These are phyloP conservation scores for Podarcis muralis DNA, from an alignment of 2,113 vertebrate genomes.

Conservation along the genomic window DNA sequence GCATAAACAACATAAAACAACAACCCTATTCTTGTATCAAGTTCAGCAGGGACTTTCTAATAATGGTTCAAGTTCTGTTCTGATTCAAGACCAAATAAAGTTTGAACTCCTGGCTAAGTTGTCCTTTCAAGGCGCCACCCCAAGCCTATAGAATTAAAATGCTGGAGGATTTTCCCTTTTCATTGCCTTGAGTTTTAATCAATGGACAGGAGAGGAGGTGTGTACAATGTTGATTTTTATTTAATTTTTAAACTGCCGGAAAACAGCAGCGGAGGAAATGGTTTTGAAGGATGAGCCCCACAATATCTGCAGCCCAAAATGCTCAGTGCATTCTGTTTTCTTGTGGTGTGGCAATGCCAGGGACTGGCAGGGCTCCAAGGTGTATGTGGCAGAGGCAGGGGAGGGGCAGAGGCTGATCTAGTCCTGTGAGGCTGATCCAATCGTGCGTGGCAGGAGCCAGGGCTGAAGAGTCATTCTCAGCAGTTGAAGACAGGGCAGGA, in stretches of 20 bases:
- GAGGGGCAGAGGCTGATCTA: no score
- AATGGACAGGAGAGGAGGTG: background rate
- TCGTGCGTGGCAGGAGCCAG: no score
- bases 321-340: slow-evolving; percentile 8
- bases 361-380: no score
- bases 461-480: no score
- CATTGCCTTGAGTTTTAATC: slow-evolving; percentile 29
- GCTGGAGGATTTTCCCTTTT: slow-evolving; percentile 21
- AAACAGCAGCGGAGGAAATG: slow-evolving; percentile 18
- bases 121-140: background rate
- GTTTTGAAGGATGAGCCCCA: slow-evolving; percentile 11
- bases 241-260: slow-evolving; percentile 9
- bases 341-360: background rate
- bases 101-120: background rate
- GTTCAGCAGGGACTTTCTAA: background rate
- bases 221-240: background rate
- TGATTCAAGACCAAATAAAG: background rate
- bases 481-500: no score
- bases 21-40: background rate
- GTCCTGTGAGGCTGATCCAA: no score
- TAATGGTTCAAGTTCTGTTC: background rate
- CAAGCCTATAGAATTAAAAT: background rate
- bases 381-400: no score
- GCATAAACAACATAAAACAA: no score
- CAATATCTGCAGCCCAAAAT: slow-evolving; percentile 20